These are phyloP conservation scores for Dynastes grantii DNA, from an alignment of 2,888 invertebrate genomes.

Conservation along the genomic window DNA sequence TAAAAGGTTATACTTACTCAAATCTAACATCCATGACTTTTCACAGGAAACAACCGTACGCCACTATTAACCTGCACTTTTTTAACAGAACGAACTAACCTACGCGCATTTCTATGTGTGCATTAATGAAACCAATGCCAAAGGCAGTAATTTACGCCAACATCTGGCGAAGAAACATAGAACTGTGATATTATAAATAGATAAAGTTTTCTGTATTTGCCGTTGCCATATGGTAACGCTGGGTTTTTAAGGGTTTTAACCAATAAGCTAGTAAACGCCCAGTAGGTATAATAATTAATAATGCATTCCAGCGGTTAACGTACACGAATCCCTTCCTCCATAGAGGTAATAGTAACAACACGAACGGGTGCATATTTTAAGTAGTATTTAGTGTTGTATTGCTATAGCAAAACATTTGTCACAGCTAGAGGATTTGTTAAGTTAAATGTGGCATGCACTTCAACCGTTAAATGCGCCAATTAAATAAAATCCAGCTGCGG, in stretches of 20 bases:
- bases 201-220: no score
- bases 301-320: background rate
- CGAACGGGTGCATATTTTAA: slow-evolving; percentile 2
- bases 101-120: no score
- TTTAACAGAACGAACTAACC: no score
- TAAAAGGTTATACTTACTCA: no score
- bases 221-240: no score
- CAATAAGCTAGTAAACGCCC: slow-evolving; percentile 8
- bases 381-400: background rate
- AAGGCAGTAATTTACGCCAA: no score
- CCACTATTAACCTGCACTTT: no score
- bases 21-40: no score
- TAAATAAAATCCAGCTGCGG: slow-evolving; percentile 30
- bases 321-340: background rate
- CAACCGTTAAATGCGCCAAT: slow-evolving; percentile 42
- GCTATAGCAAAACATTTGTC: background rate
- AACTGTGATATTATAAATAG: no score
- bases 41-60: no score
- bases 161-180: no score
- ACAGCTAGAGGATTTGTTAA: background rate
- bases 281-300: background rate
- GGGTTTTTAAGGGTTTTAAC: background rate
- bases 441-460: slow-evolving; percentile 23
- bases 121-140: no score
- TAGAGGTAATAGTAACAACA: slow-evolving; percentile 8